phyloP scores from a whole-genome alignment of 1,140 invertebrate genomes.

The Chionoecetes opilio region DNA sequence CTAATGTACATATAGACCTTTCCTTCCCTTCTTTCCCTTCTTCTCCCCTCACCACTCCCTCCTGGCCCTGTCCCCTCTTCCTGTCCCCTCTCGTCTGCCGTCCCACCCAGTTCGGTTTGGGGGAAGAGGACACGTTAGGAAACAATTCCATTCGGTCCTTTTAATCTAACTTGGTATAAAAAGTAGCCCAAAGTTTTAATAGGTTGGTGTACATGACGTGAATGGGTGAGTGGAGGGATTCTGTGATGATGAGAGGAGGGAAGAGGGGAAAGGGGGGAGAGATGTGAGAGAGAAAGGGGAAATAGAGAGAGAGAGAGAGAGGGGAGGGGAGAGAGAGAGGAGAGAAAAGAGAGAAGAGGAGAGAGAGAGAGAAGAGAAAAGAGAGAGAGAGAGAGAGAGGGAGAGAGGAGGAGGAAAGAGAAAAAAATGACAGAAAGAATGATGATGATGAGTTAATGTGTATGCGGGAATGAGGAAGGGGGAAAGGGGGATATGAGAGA shows the following conservation, averaged over 20 bases:
- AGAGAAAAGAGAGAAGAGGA: neutral
- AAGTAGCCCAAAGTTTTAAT: neutral
- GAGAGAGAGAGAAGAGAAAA: neutral
- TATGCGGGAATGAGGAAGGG: neutral
- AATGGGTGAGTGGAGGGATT: neutral
- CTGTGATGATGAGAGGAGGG: neutral
- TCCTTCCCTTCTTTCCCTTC: neutral
- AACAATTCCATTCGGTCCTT: slow-evolving; percentile 18
- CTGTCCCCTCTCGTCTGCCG: no score
- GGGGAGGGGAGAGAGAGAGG: neutral
- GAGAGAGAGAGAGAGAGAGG: neutral
- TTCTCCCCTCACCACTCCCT: neutral
- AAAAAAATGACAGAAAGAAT: neutral
- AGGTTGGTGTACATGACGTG: slow-evolving; percentile 4
- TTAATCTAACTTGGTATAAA: slow-evolving; percentile 22
- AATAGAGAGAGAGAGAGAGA: no score
- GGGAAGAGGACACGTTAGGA: neutral
- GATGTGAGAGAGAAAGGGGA: no score
- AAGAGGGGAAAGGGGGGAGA: no score
- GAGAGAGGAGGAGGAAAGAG: neutral
- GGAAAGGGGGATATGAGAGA: neutral
- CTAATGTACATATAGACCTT: no score
- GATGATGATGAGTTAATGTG: no score
- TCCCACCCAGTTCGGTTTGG: neutral
- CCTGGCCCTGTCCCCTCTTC: no score